Base-by-base conservation (phyloP, 2,888 invertebrate species). In the Sipha maydis region DNA sequence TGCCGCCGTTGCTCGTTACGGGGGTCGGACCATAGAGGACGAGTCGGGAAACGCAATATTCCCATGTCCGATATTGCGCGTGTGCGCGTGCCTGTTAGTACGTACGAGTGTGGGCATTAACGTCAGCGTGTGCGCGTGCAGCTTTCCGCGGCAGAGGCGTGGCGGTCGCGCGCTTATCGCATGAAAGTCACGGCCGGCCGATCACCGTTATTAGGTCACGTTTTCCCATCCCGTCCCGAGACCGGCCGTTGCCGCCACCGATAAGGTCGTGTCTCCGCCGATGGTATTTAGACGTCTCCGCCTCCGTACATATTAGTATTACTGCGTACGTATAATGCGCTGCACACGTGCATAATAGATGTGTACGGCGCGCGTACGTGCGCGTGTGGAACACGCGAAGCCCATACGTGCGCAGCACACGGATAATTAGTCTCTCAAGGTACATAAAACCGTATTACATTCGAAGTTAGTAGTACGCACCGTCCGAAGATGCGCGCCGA, bases 161-260 rank as follows among this genome's bases (percentile, higher is more conserved):
- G 83, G 34, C 75, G 75, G 83, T 34, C 34, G 56, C 19, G 75
- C 76, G 75, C 84, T 84, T 61, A 76, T 76, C 79, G 79, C 71
- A 41, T 73, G 73, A 77, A 78, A 78, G 86, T 86, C 86, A 86
- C 86, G 79, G 85, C 85, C 85, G 85, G 86, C 54, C 78, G 78
- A 86, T 79, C 86, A 56, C 73, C 78, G 78, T 85, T 85, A 85
- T 85, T 85, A 78, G 78, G 85, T 85, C 85, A 85, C 85, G 85
- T 85, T 85, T 85, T 85, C 56, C 85, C 85, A 69, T 85, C 78
- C 77, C 85, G 77, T 77, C 77, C 31, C 48, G 84, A 84, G 73
- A 75, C 38, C 56, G 56, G n/a, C 71, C 73, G 14, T 56, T 56
- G 67, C 67, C 73, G 76, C 84, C 56, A 14, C 84, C 75, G 84